A percentile compares a stretch with the other conserved stretches of the same genome.
Evolutionary conservation across 37 sponge, comb jelly and placozoan species (phyloP).

Genomic region (Beroe forskalii): DNA sequence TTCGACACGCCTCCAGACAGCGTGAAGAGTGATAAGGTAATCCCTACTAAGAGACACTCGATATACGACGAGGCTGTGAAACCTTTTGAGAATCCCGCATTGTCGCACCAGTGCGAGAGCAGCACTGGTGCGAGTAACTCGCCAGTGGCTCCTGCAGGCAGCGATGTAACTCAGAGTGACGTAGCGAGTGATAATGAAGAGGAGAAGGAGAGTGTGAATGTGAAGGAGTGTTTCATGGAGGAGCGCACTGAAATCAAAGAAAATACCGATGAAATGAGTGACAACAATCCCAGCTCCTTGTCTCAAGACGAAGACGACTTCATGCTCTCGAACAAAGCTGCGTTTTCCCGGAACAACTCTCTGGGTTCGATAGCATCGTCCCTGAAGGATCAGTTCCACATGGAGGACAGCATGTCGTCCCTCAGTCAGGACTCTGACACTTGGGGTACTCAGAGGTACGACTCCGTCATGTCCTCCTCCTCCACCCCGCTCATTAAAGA

Average conservation of each 20-base stretch:
- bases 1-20: slow-evolving; percentile 15
- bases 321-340: neutral
- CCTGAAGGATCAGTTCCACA: neutral
- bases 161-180: neutral
- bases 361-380: slow-evolving; percentile 25
- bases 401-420: slow-evolving; percentile 50
- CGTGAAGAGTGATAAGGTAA: neutral
- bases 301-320: slow-evolving; percentile 41
- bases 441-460: neutral
- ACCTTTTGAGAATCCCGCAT: neutral
- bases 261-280: neutral
- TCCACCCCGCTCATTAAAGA: slow-evolving; percentile 36
- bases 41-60: neutral
- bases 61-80: neutral
- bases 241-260: neutral
- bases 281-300: neutral
- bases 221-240: neutral
- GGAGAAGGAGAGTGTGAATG: neutral
- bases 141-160: neutral
- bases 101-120: neutral
- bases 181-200: neutral
- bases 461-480: neutral
- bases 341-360: slow-evolving; percentile 28
- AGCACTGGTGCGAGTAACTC: neutral
- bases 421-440: slow-evolving; percentile 42